Evolutionary conservation across 2,113 vertebrate species (phyloP).

Genomic region (Forbesichthys agassizii): DNA sequence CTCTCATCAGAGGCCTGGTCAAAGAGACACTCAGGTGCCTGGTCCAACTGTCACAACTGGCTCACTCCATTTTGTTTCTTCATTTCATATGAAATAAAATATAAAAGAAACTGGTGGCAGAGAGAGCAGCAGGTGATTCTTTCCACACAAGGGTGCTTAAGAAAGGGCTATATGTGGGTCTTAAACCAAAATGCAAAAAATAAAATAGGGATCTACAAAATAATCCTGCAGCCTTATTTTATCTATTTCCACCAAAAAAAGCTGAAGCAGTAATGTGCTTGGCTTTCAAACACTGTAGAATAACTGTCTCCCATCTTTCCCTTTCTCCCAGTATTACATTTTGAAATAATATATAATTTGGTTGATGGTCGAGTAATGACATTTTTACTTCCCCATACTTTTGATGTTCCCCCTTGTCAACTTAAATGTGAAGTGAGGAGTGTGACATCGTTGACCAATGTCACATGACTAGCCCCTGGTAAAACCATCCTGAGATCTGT

Average conservation of each 20-base stretch:
- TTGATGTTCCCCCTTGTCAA: no score
- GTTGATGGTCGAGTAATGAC: no score
- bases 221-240: constrained; percentile 64
- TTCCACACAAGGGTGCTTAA: constrained; percentile 45
- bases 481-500: no score
- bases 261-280: constrained; percentile 84
- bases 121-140: constrained; percentile 69
- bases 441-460: no score
- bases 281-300: constrained; percentile 79
- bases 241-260: constrained; percentile 61
- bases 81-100: no score
- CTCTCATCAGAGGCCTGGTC: constrained; percentile 85
- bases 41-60: not conserved
- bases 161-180: constrained; percentile 31
- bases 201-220: constrained; percentile 51
- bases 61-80: not conserved
- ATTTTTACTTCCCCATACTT: no score
- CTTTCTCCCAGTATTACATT: constrained; percentile 61
- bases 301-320: constrained; percentile 32
- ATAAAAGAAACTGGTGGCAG: constrained; percentile 73
- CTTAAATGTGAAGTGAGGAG: no score
- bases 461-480: no score
- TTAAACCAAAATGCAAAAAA: constrained; percentile 66
- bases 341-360: no score
- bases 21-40: constrained; percentile 90